Evolutionary conservation across 2,797 vertebrate genomes (phyloP), one percentile per base, ranked within the genome.

Genomic region (Clarias pachynema): DNA sequence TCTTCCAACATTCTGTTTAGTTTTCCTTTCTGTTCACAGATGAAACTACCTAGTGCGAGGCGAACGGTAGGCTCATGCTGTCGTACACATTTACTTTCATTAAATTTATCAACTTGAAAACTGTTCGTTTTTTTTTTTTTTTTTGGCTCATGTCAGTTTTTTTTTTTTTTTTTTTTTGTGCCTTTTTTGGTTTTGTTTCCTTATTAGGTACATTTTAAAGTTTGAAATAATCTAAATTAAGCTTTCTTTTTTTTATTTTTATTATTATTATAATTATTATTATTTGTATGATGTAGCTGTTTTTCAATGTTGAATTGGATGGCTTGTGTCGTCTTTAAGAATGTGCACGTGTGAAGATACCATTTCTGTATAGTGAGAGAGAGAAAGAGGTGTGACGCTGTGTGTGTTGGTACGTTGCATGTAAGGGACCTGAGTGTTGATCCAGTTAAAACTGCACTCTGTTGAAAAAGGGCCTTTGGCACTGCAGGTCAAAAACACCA

Each of bases 71-170:
- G 73, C 59, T 81, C 66, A 63, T 85, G 90, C 86, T 83, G 44
- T 77, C 85, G 37, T 87, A 86, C 87, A 87, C 85, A 88, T 92
- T 89, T 91, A 90, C 90, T 74, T 86, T 91, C 80, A 77, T 86
- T 86, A 90, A 90, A 81, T 86, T 91, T 86, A 81, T 85, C 59
- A 89, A 90, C 86, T 88, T 89, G 92, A 91, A 93, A 94, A 44
- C 90, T 93, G 93, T 91, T 70, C 9, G 92, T 93, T 89, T 92
- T 91, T 60, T 91, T 70, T 93, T 92, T 91, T 86, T 73, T 88
- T 16, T 2, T 68, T 37, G 69, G 74, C 24, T 72, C 10, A 70
- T 20, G 6, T 63, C 77, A 29, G 79, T 77, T 77, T 37, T 37
- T 65, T 91, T 90, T 90, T 86, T 91, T 91, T 60, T 75, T 37